Evolutionary conservation across 2,888 invertebrate genomes (phyloP).

Genomic region (Aelia acuminata): DNA sequence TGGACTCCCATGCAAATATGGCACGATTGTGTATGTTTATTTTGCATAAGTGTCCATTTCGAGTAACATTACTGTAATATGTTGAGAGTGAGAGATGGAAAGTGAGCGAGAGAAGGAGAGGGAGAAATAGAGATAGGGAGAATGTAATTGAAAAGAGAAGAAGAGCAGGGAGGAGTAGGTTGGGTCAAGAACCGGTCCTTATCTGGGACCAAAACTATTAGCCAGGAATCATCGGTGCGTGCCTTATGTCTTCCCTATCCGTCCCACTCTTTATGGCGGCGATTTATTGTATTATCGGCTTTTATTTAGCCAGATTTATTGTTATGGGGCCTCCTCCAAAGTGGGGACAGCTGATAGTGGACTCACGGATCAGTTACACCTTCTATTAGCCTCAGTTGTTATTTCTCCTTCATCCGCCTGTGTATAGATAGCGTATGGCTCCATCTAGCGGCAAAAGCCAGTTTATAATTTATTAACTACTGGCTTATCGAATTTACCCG

Average conservation of each 20-base stretch:
- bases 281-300: conserved; percentile 47
- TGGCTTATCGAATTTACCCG: background rate
- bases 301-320: conserved; percentile 45
- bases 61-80: background rate
- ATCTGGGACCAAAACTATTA: conserved; percentile 36
- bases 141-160: conserved; percentile 42
- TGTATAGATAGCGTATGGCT: conserved; percentile 6
- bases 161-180: conserved; percentile 10
- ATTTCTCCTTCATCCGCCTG: background rate
- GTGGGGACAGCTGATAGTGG: conserved; percentile 27
- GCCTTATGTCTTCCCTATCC: conserved; percentile 38
- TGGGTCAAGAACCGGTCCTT: conserved; percentile 22
- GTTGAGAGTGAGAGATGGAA: background rate
- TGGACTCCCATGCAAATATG: no score
- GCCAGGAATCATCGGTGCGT: conserved; percentile 38
- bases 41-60: background rate
- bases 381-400: conserved; percentile 23
- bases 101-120: background rate
- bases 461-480: conserved; percentile 16
- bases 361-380: background rate
- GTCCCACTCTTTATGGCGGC: conserved; percentile 36
- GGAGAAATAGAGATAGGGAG: no score
- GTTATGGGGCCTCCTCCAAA: conserved; percentile 10
- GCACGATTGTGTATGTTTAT: background rate
- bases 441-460: background rate